phyloP scores from a whole-genome alignment of 1,140 invertebrate species.

The Cydia amplana region DNA sequence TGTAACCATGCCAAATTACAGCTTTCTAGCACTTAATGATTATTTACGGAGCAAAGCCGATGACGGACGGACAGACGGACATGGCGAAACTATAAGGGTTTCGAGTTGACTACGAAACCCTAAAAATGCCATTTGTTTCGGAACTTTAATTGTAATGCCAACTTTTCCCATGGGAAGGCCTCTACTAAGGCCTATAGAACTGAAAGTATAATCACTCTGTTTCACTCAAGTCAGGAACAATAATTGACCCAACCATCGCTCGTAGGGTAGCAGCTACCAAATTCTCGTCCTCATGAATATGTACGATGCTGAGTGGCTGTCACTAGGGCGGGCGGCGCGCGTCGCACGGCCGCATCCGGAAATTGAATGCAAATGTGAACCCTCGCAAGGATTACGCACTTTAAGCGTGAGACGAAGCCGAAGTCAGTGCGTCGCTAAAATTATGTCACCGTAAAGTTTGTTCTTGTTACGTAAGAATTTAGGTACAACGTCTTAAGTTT shows the following conservation, averaged over 20 bases:
- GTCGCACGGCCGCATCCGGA: conserved; percentile 21
- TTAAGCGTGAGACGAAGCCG: conserved; percentile 8
- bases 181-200: too few relatives aligned
- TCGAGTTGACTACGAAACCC: too few relatives aligned
- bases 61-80: too few relatives aligned
- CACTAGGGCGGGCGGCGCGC: background rate
- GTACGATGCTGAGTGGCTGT: background rate
- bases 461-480: background rate
- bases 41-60: too few relatives aligned
- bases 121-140: too few relatives aligned
- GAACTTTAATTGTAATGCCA: too few relatives aligned
- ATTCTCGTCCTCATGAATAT: background rate
- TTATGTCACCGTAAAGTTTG: background rate
- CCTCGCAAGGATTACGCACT: conserved; percentile 7
- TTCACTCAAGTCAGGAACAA: background rate
- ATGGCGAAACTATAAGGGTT: too few relatives aligned
- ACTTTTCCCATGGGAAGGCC: too few relatives aligned
- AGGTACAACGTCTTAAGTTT: background rate
- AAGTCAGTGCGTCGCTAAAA: background rate
- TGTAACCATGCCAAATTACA: too few relatives aligned
- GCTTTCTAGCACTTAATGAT: too few relatives aligned
- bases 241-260: background rate
- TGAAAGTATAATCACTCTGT: background rate
- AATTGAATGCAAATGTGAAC: conserved; percentile 27
- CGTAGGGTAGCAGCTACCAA: background rate